phyloP scores from a whole-genome alignment of 2,888 invertebrate species.

The Cerastis leucographa region DNA sequence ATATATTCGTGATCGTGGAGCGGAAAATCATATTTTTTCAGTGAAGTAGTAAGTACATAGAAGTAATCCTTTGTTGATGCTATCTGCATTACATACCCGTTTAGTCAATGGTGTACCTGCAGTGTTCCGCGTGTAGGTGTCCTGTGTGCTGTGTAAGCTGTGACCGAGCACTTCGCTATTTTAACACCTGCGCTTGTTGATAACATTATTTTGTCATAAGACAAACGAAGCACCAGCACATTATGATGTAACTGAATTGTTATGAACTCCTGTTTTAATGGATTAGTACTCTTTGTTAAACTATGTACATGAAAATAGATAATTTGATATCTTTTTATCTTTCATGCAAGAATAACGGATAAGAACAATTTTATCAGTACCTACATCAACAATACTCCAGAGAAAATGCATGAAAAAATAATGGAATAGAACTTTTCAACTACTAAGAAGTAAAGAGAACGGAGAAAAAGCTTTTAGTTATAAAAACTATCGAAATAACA shows the following conservation, averaged over 20 bases:
- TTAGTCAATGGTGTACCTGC: constrained; percentile 42
- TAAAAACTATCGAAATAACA: constrained; percentile 70
- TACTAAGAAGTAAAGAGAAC: constrained; percentile 34
- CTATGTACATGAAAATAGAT: not conserved
- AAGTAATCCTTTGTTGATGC: constrained; percentile 39
- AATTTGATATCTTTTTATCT: not conserved
- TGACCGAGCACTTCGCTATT: constrained; percentile 45
- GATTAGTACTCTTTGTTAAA: constrained; percentile 3
- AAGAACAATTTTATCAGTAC: constrained; percentile 20
- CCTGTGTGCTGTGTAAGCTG: constrained; percentile 10
- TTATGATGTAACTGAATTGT: constrained; percentile 9
- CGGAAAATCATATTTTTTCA: constrained; percentile 13
- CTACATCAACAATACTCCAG: constrained; percentile 20
- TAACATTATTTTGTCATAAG: constrained; percentile 42
- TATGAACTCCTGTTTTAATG: not conserved
- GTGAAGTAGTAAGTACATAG: not conserved
- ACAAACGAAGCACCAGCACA: constrained; percentile 18
- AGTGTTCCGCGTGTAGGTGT: not conserved
- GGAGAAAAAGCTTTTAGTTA: constrained; percentile 71
- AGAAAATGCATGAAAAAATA: constrained; percentile 55
- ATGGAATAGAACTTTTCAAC: constrained; percentile 59
- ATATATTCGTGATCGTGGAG: not conserved
- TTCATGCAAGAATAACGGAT: constrained; percentile 9
- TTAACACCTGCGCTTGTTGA: constrained; percentile 34
- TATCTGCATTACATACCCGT: constrained; percentile 38